Percentiles rank a stretch among this genome's conserved stretches.
Conservation (phyloP, 2,888 invertebrate species). For the Asteroscopus sphinx region DNA sequence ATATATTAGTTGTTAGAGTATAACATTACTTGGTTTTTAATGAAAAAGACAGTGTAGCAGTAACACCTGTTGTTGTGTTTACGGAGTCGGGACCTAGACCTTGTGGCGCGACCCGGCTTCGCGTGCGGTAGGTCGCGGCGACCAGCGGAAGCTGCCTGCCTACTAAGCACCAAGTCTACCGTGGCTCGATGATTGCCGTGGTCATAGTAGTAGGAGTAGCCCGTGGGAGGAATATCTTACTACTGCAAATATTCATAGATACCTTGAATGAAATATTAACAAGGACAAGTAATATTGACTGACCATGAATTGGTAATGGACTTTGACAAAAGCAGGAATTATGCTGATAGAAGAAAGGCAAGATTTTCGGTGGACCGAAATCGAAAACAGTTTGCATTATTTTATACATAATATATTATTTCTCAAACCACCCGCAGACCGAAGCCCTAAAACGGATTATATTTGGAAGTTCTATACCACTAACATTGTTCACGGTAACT, state of each 20-base stretch:
- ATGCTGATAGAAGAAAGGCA: no score
- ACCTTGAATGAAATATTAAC: slow-evolving; percentile 1
- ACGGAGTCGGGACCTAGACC: slow-evolving; percentile 56
- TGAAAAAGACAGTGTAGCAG: slow-evolving; percentile 8
- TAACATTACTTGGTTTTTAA: no score
- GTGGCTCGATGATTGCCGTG: slow-evolving; percentile 7
- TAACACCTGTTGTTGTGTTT: slow-evolving; percentile 55
- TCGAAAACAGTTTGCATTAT: no score
- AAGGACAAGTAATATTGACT: neutral
- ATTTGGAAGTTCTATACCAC: no score
- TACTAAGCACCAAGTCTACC: slow-evolving; percentile 21
- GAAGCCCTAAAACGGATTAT: no score
- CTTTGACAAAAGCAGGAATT: neutral
- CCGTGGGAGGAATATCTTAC: slow-evolving; percentile 8
- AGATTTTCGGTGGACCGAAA: neutral
- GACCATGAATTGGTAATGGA: neutral
- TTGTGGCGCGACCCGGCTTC: slow-evolving; percentile 48
- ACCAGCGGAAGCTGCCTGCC: slow-evolving; percentile 27
- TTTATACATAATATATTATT: no score
- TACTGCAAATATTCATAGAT: slow-evolving; percentile 1
- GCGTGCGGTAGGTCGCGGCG: slow-evolving; percentile 64
- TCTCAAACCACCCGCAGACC: no score
- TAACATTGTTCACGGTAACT: no score
- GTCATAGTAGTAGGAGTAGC: neutral
- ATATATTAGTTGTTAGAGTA: no score